Percentiles rank a stretch among this genome's conserved stretches.
Evolutionary conservation across 2,888 invertebrate genomes (phyloP).

Genomic region (Resseliella maxima): DNA sequence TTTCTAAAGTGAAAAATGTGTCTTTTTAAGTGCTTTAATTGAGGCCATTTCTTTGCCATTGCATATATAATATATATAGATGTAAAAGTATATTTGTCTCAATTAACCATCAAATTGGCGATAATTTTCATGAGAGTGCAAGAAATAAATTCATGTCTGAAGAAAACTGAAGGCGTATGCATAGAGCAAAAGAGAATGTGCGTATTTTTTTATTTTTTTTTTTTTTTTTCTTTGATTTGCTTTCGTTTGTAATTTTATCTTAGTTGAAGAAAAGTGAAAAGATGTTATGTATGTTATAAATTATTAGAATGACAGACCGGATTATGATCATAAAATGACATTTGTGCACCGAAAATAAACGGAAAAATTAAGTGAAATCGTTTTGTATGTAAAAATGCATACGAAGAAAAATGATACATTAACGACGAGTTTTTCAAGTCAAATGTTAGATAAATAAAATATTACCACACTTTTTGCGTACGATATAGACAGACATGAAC

Average conservation of each 20-base stretch:
- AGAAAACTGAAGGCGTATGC: not conserved
- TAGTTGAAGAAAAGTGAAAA: slow-evolving; percentile 9
- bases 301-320: slow-evolving; percentile 6
- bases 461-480: not conserved
- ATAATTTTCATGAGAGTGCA: slow-evolving; percentile 34
- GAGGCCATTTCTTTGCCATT: not conserved
- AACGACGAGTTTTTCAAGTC: not conserved
- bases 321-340: not conserved
- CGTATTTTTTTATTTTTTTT: not conserved
- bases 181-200: not conserved
- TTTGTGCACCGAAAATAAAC: not conserved
- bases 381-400: not conserved
- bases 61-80: not conserved
- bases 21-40: slow-evolving; percentile 1
- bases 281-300: not conserved
- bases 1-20: not conserved
- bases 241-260: not conserved
- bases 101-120: slow-evolving; percentile 37
- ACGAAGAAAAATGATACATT: not conserved
- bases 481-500: not conserved
- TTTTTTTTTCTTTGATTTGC: not conserved
- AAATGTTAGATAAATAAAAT: not conserved
- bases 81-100: slow-evolving; percentile 32
- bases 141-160: not conserved
- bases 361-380: not conserved